Percentiles rank a stretch among this genome's conserved stretches.
phyloP scores from a whole-genome alignment of 2,113 vertebrate genomes.

The Marmota monax region DNA sequence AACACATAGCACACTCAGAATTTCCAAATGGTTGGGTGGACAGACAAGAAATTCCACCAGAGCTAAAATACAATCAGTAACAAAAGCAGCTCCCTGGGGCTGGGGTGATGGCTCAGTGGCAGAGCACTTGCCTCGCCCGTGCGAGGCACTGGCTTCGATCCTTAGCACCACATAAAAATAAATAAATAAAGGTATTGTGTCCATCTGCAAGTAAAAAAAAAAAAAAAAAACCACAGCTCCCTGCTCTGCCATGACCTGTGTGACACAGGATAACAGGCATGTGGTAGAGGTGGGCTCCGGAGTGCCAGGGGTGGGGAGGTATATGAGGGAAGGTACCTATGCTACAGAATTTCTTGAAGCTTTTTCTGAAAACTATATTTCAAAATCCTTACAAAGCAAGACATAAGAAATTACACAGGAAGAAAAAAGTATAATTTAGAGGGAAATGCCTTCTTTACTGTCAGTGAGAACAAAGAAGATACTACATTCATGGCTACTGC shows the following conservation, averaged over 20 bases:
- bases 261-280: fast-evolving
- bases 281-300: fast-evolving
- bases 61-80: not conserved
- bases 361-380: constrained; percentile 42
- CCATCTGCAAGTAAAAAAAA: no score
- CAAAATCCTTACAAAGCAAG: constrained; percentile 9
- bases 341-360: not conserved
- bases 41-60: not conserved
- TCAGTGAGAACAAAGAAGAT: not conserved
- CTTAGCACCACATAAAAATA: no score
- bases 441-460: constrained; percentile 11
- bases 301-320: no score
- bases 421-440: not conserved
- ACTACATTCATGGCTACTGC: not conserved
- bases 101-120: no score
- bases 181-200: no score
- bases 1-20: constrained; percentile 15
- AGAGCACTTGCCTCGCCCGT: no score
- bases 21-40: not conserved
- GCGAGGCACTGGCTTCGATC: no score
- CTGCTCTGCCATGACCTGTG: not conserved
- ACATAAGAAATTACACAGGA: not conserved
- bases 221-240: not conserved
- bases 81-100: not conserved
- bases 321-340: fast-evolving